Conservation (phyloP, 1,140 invertebrate genomes). For the Drosophila tristis region DNA sequence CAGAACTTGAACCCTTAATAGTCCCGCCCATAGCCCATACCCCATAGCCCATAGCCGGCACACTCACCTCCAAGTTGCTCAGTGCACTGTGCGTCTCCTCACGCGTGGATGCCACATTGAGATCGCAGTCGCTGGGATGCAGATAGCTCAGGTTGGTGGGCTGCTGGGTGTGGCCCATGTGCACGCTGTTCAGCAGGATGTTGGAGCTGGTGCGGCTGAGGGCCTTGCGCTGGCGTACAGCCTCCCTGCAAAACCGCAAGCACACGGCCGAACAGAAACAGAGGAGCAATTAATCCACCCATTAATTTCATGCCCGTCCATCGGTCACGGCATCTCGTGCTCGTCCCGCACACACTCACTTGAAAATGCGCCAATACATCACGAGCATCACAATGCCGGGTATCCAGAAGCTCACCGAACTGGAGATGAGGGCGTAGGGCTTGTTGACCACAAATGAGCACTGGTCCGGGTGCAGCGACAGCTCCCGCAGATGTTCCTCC, state of each 20-base stretch:
- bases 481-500: slow-evolving; percentile 89
- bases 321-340: not conserved
- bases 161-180: slow-evolving; percentile 90
- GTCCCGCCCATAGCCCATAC: too few species aligned
- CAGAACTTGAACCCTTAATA: too few species aligned
- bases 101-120: slow-evolving; percentile 75
- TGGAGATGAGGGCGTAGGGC: slow-evolving; percentile 95
- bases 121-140: slow-evolving; percentile 88
- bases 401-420: slow-evolving; percentile 97
- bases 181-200: slow-evolving; percentile 92
- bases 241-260: slow-evolving; percentile 87
- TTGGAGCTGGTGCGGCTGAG: slow-evolving; percentile 92
- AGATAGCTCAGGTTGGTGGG: slow-evolving; percentile 86
- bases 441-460: slow-evolving; percentile 95
- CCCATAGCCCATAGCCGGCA: too few species aligned
- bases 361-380: slow-evolving; percentile 95
- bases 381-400: slow-evolving; percentile 96
- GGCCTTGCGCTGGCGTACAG: slow-evolving; percentile 94
- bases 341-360: slow-evolving; percentile 85
- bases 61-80: slow-evolving; percentile 84
- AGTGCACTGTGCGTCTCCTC: slow-evolving; percentile 86
- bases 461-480: slow-evolving; percentile 89
- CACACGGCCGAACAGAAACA: not conserved
- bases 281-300: slow-evolving; percentile 27
- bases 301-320: not conserved